Evolutionary conservation across 2,797 vertebrate genomes (phyloP), one percentile per base, ranked within the genome.

Genomic region (Odontamblyopus rebecca): DNA sequence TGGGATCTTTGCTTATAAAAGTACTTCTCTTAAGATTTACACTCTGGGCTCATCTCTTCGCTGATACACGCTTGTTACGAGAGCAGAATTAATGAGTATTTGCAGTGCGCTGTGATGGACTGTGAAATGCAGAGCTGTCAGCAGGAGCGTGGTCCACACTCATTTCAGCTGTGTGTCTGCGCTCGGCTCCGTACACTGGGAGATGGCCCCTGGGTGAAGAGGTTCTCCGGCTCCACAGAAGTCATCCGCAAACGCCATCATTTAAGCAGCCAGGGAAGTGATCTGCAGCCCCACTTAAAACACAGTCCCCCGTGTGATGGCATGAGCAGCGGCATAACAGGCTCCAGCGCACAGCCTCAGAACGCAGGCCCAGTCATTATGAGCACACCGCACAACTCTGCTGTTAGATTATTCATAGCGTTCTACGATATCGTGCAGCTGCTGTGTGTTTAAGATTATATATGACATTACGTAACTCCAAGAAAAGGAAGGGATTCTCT

Each of bases 61-160:
- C 79, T 94, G 93, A 94, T 94, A 87, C 82, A 93, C 93, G 61
- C 79, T 89, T 93, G 93, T 94, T 93, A 95, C 93, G 92, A 79
- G 83, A 94, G 89, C 85, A 92, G 93, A 93, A 95, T 94, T 92
- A 93, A 94, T 93, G 91, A 90, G 83, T 61, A 73, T 92, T 84
- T 82, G 70, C 69, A 72, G 85, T 72, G 74, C 5, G 61, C 67
- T 73, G 69, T 88, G 69, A 81, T 75, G 78, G 62, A 74, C 84
- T 82, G 83, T 82, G 86, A 90, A 83, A 90, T 86, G 83, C 63
- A 76, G 83, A 79, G 53, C 69, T 88, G 80, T 94, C 93, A 93
- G 93, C 88, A 86, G 70, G 85, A 70, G 74, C 59, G 53, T n/a
- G n/a, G 79, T 71, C 73, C 76, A 72, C 78, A 72, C 65, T 76